Evolutionary conservation across 2,797 vertebrate genomes (phyloP).

Genomic region (Danio jaintianensis): DNA sequence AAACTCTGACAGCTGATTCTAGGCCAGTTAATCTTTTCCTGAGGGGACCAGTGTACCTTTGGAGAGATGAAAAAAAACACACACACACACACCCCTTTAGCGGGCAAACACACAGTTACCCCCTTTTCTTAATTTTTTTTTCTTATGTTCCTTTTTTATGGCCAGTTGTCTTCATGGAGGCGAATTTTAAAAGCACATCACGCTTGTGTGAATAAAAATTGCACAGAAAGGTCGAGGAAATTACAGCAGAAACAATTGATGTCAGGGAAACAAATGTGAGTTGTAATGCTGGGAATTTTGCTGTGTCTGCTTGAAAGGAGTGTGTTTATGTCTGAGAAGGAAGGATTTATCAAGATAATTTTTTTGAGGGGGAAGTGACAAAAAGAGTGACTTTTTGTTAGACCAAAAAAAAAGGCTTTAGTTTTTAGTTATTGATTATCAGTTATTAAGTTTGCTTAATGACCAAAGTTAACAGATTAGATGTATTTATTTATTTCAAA

Average conservation of each 20-base stretch:
- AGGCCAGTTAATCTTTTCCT: conserved; percentile 81
- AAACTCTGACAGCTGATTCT: conserved; percentile 81
- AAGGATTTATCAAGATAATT: background rate
- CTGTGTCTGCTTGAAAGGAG: background rate
- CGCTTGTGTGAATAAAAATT: conserved; percentile 59
- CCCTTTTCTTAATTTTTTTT: conserved; percentile 56
- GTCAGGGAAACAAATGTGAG: conserved; percentile 74
- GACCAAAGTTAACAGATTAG: too few species aligned
- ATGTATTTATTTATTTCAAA: too few species aligned
- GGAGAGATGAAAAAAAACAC: conserved; percentile 54
- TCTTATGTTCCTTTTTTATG: conserved; percentile 61
- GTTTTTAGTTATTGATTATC: too few species aligned
- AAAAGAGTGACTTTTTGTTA: background rate
- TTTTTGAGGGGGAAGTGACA: background rate
- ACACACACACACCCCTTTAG: conserved; percentile 67
- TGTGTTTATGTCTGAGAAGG: conserved; percentile 31
- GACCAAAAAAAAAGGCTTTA: background rate
- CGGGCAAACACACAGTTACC: conserved; percentile 65
- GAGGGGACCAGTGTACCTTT: conserved; percentile 77
- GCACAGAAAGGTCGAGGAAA: conserved; percentile 71
- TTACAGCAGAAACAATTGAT: conserved; percentile 77
- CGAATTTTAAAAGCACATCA: conserved; percentile 81
- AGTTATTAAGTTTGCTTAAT: too few species aligned
- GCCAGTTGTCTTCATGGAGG: conserved; percentile 72
- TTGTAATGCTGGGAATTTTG: conserved; percentile 63